Evolutionary conservation across 2,888 invertebrate species (phyloP).

Genomic region (Globia sparganii): DNA sequence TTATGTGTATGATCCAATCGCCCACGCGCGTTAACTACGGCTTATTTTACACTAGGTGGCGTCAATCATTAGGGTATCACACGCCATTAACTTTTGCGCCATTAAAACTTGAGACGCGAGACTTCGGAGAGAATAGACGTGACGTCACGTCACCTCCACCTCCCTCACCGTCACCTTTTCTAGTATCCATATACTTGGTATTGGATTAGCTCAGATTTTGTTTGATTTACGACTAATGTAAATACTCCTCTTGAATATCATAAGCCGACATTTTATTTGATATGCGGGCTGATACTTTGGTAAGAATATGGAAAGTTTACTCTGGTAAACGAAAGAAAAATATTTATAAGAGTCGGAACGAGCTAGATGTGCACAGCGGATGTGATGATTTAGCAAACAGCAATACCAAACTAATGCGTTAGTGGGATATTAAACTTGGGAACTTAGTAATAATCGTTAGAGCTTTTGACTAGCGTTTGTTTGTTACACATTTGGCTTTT

Average conservation of each 20-base stretch:
- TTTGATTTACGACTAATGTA: constrained; percentile 24
- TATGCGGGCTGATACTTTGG: background rate
- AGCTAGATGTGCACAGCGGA: constrained; percentile 31
- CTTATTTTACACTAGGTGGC: constrained; percentile 53
- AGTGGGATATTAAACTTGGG: constrained; percentile 10
- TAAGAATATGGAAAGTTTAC: constrained; percentile 19
- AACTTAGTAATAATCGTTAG: background rate
- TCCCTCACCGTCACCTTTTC: background rate
- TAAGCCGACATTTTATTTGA: constrained; percentile 14
- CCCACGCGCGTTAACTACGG: constrained; percentile 46
- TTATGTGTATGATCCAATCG: constrained; percentile 52
- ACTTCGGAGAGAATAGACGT: constrained; percentile 17
- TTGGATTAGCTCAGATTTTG: constrained; percentile 10
- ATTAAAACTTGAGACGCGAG: constrained; percentile 37
- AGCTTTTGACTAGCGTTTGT: background rate
- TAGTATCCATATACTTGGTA: constrained; percentile 4
- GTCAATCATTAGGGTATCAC: constrained; percentile 57
- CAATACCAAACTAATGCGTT: constrained; percentile 30
- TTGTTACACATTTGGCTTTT: background rate
- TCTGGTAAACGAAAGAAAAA: constrained; percentile 8
- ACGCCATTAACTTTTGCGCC: constrained; percentile 48
- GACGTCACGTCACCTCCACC: constrained; percentile 39
- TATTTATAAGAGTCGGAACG: constrained; percentile 31
- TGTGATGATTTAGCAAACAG: constrained; percentile 41
- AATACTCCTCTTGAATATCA: constrained; percentile 4